Evolutionary conservation across 1,140 invertebrate species (phyloP).

Genomic region (Drosophila lacertosa): DNA sequence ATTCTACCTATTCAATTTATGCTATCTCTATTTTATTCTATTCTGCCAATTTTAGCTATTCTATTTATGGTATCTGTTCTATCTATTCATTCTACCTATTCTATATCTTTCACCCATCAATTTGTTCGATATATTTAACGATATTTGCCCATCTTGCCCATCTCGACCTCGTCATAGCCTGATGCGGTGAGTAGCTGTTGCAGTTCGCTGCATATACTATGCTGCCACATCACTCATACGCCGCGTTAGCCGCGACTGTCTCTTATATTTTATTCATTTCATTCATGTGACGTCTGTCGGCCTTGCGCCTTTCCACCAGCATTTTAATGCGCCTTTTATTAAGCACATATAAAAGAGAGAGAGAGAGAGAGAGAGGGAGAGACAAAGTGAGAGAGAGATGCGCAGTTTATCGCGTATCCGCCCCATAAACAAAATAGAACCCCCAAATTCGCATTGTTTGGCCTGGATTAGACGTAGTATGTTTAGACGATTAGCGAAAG

Average conservation of each 20-base stretch:
- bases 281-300: conserved; percentile 52
- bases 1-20: no score
- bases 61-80: neutral
- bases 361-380: neutral
- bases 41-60: no score
- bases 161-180: conserved; percentile 37
- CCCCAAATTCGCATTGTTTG: conserved; percentile 15
- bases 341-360: neutral
- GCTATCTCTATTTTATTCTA: no score
- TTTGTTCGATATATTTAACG: no score
- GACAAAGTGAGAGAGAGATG: neutral
- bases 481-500: conserved; percentile 67
- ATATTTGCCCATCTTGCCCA: conserved; percentile 8
- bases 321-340: conserved; percentile 19
- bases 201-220: conserved; percentile 10
- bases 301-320: conserved; percentile 61
- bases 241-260: conserved; percentile 55
- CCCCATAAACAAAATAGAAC: conserved; percentile 2
- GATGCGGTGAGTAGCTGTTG: conserved; percentile 25
- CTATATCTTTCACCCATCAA: no score
- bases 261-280: conserved; percentile 39
- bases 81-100: neutral
- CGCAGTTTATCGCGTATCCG: conserved; percentile 18
- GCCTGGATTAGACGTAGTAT: conserved; percentile 33
- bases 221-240: conserved; percentile 68